These are phyloP conservation scores for Trichosurus vulpecula DNA, from an alignment of 2,797 vertebrate genomes.

Conservation along the genomic window DNA sequence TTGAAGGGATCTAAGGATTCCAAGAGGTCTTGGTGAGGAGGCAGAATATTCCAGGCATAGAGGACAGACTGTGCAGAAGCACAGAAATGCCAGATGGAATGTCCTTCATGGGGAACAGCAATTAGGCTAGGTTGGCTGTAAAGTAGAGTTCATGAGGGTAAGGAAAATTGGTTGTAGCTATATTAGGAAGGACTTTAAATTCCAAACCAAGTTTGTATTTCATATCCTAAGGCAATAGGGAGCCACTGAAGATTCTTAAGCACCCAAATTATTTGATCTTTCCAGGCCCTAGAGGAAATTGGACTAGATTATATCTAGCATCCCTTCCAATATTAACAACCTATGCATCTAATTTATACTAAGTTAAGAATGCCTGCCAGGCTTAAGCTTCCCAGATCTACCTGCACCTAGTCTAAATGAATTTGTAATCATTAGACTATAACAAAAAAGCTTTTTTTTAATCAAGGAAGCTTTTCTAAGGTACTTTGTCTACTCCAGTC, in stretches of 20 bases:
- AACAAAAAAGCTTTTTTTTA: neutral
- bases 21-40: neutral
- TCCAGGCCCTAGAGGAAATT: neutral
- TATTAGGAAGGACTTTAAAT: neutral
- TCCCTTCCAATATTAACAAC: neutral
- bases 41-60: neutral
- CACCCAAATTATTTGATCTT: neutral
- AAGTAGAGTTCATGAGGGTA: neutral
- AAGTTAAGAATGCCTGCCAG: constrained; percentile 14
- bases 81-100: neutral
- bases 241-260: neutral
- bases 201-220: neutral
- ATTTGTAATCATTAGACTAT: neutral
- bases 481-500: neutral
- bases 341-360: neutral
- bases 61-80: neutral
- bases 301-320: neutral
- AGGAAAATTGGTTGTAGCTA: neutral
- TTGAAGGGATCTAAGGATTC: neutral
- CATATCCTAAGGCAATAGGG: neutral
- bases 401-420: neutral
- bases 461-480: neutral
- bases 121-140: neutral
- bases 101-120: neutral
- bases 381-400: neutral